phyloP scores from a whole-genome alignment of 2,888 invertebrate species.

The Caenorhabditis afra region DNA sequence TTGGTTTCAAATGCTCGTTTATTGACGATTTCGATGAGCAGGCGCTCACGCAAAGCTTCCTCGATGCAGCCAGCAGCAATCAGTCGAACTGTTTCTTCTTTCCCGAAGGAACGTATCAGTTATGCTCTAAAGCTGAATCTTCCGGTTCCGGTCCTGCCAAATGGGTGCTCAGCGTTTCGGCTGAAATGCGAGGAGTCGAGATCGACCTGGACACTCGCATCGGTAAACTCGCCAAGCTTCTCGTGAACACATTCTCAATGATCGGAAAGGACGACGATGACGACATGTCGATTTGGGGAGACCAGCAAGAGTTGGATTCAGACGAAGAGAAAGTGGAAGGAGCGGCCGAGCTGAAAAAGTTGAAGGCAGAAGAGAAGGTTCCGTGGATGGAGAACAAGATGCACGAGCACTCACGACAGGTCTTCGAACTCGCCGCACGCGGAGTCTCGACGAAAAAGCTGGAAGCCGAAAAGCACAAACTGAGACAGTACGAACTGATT shows the following conservation, averaged over 20 bases:
- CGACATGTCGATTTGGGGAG: slow-evolving; percentile 54
- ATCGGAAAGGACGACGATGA: slow-evolving; percentile 83
- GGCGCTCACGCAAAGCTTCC: slow-evolving; percentile 70
- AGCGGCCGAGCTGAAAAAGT: slow-evolving; percentile 60
- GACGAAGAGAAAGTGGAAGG: slow-evolving; percentile 67
- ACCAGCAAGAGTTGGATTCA: slow-evolving; percentile 58
- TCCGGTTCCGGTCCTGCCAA: slow-evolving; percentile 85
- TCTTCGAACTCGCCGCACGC: slow-evolving; percentile 89
- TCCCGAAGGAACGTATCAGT: slow-evolving; percentile 98
- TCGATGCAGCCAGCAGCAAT: slow-evolving; percentile 62
- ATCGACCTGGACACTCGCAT: slow-evolving; percentile 77
- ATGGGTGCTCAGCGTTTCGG: slow-evolving; percentile 97
- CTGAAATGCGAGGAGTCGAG: slow-evolving; percentile 91
- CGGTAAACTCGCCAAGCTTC: slow-evolving; percentile 91
- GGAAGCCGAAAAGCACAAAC: slow-evolving; percentile 91
- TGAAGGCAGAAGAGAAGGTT: slow-evolving; percentile 65
- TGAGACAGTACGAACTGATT: slow-evolving; percentile 93
- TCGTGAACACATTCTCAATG: slow-evolving; percentile 96
- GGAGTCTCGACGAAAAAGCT: slow-evolving; percentile 93
- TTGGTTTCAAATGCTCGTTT: slow-evolving; percentile 93
- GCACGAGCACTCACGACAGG: slow-evolving; percentile 96
- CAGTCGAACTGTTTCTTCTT: slow-evolving; percentile 88
- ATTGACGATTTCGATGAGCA: slow-evolving; percentile 88
- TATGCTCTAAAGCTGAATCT: slow-evolving; percentile 85
- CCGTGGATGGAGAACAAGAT: slow-evolving; percentile 83